Evolutionary conservation across 2,888 invertebrate genomes (phyloP).

Genomic region (Agrochola lychnidis): DNA sequence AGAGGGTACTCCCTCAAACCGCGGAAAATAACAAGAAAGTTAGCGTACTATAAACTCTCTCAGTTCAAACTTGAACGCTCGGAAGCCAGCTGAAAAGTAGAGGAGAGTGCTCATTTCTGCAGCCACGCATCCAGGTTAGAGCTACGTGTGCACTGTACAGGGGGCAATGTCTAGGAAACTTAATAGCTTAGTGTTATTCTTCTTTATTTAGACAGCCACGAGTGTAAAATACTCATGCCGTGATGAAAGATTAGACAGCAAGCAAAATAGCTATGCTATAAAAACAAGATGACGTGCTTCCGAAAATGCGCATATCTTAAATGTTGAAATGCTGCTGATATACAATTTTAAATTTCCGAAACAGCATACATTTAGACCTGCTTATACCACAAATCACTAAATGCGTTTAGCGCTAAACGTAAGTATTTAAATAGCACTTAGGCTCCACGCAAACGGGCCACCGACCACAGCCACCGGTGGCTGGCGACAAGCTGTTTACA

Average conservation of each 20-base stretch:
- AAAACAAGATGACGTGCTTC: background rate
- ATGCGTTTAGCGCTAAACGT: background rate
- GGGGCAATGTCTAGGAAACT: background rate
- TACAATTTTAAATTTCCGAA: background rate
- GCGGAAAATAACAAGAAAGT: slow-evolving; percentile 4
- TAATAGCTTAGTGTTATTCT: background rate
- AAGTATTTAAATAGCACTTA: background rate
- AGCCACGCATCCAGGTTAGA: background rate
- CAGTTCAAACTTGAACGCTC: slow-evolving; percentile 24
- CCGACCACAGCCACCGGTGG: too few species aligned
- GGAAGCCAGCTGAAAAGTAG: slow-evolving; percentile 12
- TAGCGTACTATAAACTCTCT: slow-evolving; percentile 11
- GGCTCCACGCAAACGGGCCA: too few species aligned
- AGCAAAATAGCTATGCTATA: background rate
- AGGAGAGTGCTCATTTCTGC: slow-evolving; percentile 26
- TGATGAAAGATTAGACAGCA: background rate
- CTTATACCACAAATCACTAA: background rate
- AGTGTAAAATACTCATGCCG: background rate
- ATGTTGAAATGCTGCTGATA: background rate
- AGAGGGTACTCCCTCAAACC: background rate
- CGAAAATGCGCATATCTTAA: background rate
- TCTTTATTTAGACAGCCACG: background rate
- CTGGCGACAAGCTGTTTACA: too few species aligned
- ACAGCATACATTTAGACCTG: too few species aligned
- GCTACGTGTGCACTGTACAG: background rate